Evolutionary conservation across 2,888 invertebrate species (phyloP).

Genomic region (Sphaerophoria rueppellii): DNA sequence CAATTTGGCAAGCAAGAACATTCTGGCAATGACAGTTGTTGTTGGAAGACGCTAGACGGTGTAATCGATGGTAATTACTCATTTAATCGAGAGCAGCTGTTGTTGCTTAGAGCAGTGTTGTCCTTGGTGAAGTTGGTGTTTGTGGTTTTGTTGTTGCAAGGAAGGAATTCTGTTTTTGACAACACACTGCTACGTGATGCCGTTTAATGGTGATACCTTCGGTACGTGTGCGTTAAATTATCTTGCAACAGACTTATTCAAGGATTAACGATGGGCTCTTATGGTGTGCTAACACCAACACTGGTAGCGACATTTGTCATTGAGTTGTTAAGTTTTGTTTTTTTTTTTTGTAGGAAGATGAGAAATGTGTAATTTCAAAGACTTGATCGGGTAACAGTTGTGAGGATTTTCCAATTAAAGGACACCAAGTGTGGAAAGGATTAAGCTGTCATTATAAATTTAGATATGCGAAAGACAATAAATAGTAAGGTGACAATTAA

Average conservation of each 20-base stretch:
- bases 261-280: constrained; percentile 63
- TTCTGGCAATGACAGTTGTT: constrained; percentile 62
- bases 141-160: constrained; percentile 10
- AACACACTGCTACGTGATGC: constrained; percentile 41
- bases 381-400: constrained; percentile 44
- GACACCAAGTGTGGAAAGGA: constrained; percentile 48
- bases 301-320: constrained; percentile 39
- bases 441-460: constrained; percentile 60
- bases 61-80: constrained; percentile 70
- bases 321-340: constrained; percentile 9
- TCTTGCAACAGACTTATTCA: constrained; percentile 43
- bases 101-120: constrained; percentile 27
- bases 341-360: neutral
- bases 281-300: constrained; percentile 49
- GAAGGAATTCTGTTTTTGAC: constrained; percentile 54
- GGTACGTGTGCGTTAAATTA: constrained; percentile 10
- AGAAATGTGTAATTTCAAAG: neutral
- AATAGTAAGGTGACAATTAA: constrained; percentile 32
- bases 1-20: constrained; percentile 43
- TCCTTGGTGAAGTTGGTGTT: neutral
- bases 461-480: neutral
- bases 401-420: constrained; percentile 39
- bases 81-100: constrained; percentile 70
- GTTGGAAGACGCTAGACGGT: constrained; percentile 48
- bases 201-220: constrained; percentile 23